Base-by-base conservation (phyloP, 1,140 invertebrate species). In the Microvelia longipes region DNA sequence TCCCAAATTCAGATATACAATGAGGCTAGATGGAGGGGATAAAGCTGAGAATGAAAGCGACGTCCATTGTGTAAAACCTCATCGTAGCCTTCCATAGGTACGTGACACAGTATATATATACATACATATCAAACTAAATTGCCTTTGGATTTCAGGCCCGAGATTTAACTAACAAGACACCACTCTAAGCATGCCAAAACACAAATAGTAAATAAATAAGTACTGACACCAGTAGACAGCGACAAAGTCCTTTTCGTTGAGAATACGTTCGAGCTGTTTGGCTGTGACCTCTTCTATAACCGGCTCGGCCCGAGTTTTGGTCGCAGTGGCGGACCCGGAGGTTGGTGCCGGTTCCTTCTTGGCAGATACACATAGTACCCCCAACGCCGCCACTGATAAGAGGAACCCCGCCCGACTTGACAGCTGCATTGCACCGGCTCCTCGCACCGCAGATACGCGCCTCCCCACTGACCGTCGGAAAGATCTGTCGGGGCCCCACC, bases 141-240 rank as follows among this genome's bases (percentile, higher is more conserved):
- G n/a, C n/a, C n/a, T n/a, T n/a, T n/a, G n/a, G n/a, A n/a, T n/a
- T n/a, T n/a, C n/a, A n/a, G n/a, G n/a, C n/a, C n/a, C n/a, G n/a
- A n/a, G n/a, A n/a, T n/a, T n/a, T n/a, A n/a, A n/a, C n/a, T n/a
- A n/a, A n/a, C n/a, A n/a, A n/a, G n/a, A n/a, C n/a, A n/a, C n/a
- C n/a, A n/a, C n/a, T n/a, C n/a, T n/a, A n/a, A n/a, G n/a, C n/a
- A n/a, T n/a, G 35, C 35, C 35, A 50, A 50, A 50, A 11, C 5
- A 11, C 19, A 50, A 50, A 50, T 11, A 50, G 35, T 50, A 50
- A 50, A 50, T 50, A 50, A 62, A 30, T n/a, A 65, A 24, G 71
- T 81, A 91, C 93, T 94, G 91, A 96, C 93, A 94, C 91, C 93
- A 95, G 83, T 91, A 94, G 77, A 95, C 92, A 77, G 92, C 93